phyloP scores from a whole-genome alignment of 2,113 vertebrate species.

The Cryptotis parvus region DNA sequence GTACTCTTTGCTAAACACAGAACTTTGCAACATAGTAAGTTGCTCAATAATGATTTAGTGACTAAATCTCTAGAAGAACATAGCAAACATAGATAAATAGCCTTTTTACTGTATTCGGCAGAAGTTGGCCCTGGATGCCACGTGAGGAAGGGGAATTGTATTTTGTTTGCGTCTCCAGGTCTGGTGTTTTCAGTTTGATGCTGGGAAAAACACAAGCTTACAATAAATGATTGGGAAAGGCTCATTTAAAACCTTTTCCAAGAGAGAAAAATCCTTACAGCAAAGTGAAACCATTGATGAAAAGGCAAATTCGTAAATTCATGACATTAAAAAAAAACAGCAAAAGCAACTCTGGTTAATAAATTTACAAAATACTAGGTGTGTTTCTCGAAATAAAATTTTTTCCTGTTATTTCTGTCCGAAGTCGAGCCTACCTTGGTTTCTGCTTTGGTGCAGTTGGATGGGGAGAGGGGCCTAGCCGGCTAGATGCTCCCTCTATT shows the following conservation, averaged over 20 bases:
- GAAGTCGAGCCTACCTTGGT: neutral
- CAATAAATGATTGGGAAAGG: neutral
- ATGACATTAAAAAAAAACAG: neutral
- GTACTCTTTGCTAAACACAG: neutral
- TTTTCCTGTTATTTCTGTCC: neutral
- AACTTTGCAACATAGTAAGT: neutral
- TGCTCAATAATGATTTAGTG: neutral
- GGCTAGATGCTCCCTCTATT: neutral
- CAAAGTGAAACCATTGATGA: neutral
- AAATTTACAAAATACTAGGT: neutral
- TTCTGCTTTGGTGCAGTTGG: neutral
- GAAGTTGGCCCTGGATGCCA: neutral
- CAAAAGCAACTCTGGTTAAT: neutral
- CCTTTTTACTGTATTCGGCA: neutral
- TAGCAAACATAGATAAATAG: neutral
- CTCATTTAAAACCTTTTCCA: neutral
- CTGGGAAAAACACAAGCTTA: neutral
- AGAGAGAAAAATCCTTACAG: conserved; percentile 1
- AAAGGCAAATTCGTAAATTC: neutral
- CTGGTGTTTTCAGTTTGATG: neutral
- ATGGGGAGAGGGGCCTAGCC: neutral
- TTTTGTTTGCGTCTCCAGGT: too few species aligned
- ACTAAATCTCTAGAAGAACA: conserved; percentile 18
- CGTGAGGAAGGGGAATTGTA: neutral
- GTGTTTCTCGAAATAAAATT: neutral